Evolutionary conservation across 2,888 invertebrate genomes (phyloP).

Genomic region (Psylliodes chrysocephalus): DNA sequence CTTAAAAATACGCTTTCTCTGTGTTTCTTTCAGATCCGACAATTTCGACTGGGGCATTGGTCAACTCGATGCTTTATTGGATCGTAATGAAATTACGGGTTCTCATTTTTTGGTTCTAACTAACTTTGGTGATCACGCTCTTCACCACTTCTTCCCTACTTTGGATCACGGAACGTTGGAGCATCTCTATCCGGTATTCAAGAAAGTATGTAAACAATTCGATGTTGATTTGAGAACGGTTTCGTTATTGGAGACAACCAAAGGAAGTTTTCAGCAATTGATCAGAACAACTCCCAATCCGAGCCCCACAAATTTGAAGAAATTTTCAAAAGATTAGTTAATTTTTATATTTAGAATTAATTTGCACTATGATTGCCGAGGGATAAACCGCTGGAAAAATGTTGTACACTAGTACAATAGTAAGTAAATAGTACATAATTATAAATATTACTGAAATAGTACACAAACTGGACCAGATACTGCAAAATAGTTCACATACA

Average conservation of each 20-base stretch:
- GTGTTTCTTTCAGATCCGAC: slow-evolving; percentile 58
- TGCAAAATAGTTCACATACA: too few species aligned
- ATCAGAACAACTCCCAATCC: slow-evolving; percentile 64
- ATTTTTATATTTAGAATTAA: too few species aligned
- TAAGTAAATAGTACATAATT: too few species aligned
- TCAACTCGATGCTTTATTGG: slow-evolving; percentile 80
- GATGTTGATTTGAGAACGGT: slow-evolving; percentile 66
- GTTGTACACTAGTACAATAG: too few species aligned
- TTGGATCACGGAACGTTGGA: slow-evolving; percentile 80
- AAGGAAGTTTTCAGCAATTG: slow-evolving; percentile 76
- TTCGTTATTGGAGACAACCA: slow-evolving; percentile 71
- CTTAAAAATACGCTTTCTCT: too few species aligned
- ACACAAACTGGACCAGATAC: too few species aligned
- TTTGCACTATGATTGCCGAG: too few species aligned
- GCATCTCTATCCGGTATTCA: slow-evolving; percentile 72
- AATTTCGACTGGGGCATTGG: slow-evolving; percentile 80
- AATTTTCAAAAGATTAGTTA: slow-evolving; percentile 25
- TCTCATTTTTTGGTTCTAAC: slow-evolving; percentile 76
- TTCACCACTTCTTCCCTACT: slow-evolving; percentile 87
- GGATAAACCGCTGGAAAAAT: too few species aligned
- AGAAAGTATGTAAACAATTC: slow-evolving; percentile 73
- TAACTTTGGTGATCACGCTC: slow-evolving; percentile 80
- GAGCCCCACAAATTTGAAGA: slow-evolving; percentile 52
- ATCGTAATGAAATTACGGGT: slow-evolving; percentile 75
- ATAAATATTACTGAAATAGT: too few species aligned